These are phyloP conservation scores for Watersipora subatra DNA, from an alignment of 1,140 invertebrate species.

Conservation along the genomic window DNA sequence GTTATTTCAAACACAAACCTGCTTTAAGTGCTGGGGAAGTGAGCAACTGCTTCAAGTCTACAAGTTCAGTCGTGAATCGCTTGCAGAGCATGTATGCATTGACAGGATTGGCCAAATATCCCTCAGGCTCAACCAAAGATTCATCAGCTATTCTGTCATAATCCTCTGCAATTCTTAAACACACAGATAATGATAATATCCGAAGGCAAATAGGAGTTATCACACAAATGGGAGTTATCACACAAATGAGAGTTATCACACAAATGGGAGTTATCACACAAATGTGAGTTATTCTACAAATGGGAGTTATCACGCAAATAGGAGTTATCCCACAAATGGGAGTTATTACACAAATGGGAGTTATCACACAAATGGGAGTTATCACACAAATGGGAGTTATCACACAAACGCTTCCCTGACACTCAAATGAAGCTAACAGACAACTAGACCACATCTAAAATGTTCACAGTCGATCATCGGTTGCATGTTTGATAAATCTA, in stretches of 20 bases:
- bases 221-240: background rate
- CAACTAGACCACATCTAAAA: background rate
- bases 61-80: constrained; percentile 69
- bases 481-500: background rate
- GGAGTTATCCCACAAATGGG: no score
- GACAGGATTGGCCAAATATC: constrained; percentile 83
- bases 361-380: no score
- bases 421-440: no score
- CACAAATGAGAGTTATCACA: background rate
- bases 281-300: no score
- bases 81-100: constrained; percentile 93
- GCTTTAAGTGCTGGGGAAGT: background rate
- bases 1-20: no score
- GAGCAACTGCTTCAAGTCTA: constrained; percentile 4
- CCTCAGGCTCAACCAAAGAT: constrained; percentile 62
- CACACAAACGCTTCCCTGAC: no score
- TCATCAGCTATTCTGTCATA: constrained; percentile 55
- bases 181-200: background rate
- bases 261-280: background rate
- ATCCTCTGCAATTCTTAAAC: constrained; percentile 39
- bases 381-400: no score
- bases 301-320: no score
- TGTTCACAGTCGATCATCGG: background rate
- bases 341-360: no score
- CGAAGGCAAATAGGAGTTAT: background rate